phyloP scores from a whole-genome alignment of 2,113 vertebrate genomes.

The Spea multiplicata region DNA sequence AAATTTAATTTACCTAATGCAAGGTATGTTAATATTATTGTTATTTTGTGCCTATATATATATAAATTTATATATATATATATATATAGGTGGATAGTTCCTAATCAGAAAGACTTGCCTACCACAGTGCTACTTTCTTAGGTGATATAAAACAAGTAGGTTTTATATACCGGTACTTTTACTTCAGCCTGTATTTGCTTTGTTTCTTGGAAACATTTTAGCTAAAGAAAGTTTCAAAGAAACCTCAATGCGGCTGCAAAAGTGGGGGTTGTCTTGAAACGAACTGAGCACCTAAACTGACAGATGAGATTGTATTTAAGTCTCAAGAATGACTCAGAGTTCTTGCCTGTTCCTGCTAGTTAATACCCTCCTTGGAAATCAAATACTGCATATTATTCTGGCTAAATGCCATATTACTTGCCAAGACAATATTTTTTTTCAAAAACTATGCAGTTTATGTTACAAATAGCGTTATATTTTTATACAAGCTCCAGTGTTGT shows the following conservation, averaged over 20 bases:
- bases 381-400: constrained; percentile 18
- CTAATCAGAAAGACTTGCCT: too few species aligned
- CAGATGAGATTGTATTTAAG: constrained; percentile 26
- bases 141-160: too few species aligned
- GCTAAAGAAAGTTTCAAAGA: not conserved
- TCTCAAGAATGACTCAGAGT: constrained; percentile 29
- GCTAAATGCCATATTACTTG: constrained; percentile 12
- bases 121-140: too few species aligned
- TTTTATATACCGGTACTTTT: too few species aligned
- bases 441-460: not conserved
- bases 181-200: not conserved
- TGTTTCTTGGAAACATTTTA: not conserved
- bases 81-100: too few species aligned
- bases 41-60: too few species aligned
- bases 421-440: constrained; percentile 26
- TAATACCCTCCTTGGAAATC: constrained; percentile 24
- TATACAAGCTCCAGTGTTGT: too few species aligned
- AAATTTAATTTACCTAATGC: too few species aligned
- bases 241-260: not conserved
- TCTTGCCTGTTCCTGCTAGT: constrained; percentile 35
- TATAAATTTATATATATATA: too few species aligned
- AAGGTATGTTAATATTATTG: too few species aligned
- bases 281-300: constrained; percentile 19
- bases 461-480: not conserved
- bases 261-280: not conserved